phyloP scores from a whole-genome alignment of 2,113 vertebrate species.

The Synodontis membranacea region DNA sequence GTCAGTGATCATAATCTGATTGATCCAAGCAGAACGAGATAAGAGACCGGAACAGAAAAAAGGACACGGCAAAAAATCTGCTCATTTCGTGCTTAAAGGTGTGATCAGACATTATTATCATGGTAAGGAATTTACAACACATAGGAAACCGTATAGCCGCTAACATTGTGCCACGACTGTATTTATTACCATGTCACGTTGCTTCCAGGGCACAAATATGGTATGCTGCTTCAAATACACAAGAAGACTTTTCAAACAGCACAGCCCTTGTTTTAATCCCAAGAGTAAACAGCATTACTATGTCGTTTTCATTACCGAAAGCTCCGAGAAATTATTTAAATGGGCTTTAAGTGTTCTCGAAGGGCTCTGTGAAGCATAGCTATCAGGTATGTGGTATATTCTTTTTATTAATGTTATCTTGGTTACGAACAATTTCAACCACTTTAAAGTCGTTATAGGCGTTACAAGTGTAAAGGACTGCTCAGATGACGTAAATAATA shows the following conservation, averaged over 20 bases:
- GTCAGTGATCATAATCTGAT: slow-evolving; percentile 48
- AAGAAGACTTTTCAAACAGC: not conserved
- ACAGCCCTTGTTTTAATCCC: not conserved
- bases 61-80: not conserved
- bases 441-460: not conserved
- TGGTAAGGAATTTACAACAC: not conserved
- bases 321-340: not conserved
- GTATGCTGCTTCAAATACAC: not conserved
- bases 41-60: not conserved
- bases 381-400: not conserved
- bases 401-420: not conserved
- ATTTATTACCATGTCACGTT: not conserved
- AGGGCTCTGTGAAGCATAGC: not conserved
- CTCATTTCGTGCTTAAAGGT: too few relatives aligned
- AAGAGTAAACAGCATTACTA: not conserved
- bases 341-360: not conserved
- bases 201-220: not conserved
- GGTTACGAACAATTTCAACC: not conserved
- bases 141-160: not conserved
- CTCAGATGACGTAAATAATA: not conserved
- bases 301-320: not conserved
- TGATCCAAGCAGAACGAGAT: slow-evolving; percentile 33
- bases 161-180: not conserved
- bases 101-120: not conserved
- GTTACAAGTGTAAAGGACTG: not conserved